Evolutionary conservation across 2,888 invertebrate species (phyloP).

Genomic region (Cheilosia grossa): DNA sequence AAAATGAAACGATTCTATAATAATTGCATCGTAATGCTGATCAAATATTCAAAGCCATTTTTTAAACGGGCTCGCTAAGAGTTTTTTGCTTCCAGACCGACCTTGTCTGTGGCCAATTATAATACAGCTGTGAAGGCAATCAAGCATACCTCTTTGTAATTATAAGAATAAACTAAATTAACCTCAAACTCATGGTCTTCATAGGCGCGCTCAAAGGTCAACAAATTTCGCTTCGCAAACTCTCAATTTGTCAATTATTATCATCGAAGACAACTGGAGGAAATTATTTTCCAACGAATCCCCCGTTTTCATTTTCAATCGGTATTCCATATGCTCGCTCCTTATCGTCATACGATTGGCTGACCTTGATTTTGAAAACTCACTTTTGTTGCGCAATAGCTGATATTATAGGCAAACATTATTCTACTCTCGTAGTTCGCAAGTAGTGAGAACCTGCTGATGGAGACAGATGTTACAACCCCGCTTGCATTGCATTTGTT

Average conservation of each 20-base stretch:
- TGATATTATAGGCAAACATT: neutral
- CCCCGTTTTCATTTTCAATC: neutral
- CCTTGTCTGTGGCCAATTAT: neutral
- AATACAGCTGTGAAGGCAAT: neutral
- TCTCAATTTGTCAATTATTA: neutral
- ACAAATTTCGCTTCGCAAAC: neutral
- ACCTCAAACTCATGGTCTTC: neutral
- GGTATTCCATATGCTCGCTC: neutral
- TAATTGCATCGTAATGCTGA: neutral
- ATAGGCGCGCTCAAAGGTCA: neutral
- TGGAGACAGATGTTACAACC: neutral
- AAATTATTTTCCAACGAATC: too few relatives aligned
- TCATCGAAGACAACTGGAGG: too few relatives aligned
- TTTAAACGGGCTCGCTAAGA: neutral
- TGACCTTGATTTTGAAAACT: constrained; percentile 15
- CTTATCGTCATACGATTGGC: neutral
- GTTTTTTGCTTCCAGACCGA: neutral
- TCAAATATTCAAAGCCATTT: neutral
- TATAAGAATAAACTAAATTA: neutral
- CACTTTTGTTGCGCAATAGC: neutral
- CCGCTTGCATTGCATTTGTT: neutral
- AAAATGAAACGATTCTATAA: too few relatives aligned
- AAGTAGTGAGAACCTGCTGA: neutral
- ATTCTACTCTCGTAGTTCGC: neutral
- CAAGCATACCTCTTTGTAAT: neutral